Evolutionary conservation across 2,797 vertebrate genomes (phyloP).

Genomic region (Cephalopachus bancanus): DNA sequence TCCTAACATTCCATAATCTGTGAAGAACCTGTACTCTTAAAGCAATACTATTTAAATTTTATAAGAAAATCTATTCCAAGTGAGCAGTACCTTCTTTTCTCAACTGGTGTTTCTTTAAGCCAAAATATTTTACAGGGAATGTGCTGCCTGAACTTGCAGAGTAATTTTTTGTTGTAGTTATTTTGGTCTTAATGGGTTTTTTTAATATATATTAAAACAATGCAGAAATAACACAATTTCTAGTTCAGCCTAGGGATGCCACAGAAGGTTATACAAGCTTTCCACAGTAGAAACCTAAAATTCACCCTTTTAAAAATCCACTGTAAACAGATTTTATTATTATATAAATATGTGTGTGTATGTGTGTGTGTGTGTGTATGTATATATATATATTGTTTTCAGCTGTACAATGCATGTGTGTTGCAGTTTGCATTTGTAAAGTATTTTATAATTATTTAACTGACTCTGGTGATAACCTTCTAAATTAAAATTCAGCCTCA

Average conservation of each 20-base stretch:
- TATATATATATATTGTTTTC: not conserved
- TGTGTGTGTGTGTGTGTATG: not conserved
- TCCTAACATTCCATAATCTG: not conserved
- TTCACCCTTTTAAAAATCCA: not conserved
- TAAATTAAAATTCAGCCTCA: constrained; percentile 76
- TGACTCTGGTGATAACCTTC: constrained; percentile 76
- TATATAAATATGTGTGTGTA: too few relatives aligned
- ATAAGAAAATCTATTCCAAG: not conserved
- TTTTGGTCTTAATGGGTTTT: not conserved
- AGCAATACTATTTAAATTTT: not conserved
- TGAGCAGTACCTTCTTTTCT: not conserved
- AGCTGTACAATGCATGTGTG: not conserved
- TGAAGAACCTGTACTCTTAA: not conserved
- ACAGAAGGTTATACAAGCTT: constrained; percentile 13
- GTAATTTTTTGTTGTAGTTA: not conserved
- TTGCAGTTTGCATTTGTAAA: constrained; percentile 48
- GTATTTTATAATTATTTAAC: constrained; percentile 73
- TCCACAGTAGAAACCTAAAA: constrained; percentile 1
- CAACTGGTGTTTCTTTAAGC: not conserved
- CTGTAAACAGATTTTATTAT: not conserved
- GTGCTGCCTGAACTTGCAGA: not conserved
- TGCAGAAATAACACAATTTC: constrained; percentile 45
- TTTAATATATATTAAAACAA: too few relatives aligned
- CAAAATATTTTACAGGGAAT: not conserved
- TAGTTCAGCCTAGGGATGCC: not conserved